Evolutionary conservation across 2,888 invertebrate genomes (phyloP).

Genomic region (Drosophila prolongata): DNA sequence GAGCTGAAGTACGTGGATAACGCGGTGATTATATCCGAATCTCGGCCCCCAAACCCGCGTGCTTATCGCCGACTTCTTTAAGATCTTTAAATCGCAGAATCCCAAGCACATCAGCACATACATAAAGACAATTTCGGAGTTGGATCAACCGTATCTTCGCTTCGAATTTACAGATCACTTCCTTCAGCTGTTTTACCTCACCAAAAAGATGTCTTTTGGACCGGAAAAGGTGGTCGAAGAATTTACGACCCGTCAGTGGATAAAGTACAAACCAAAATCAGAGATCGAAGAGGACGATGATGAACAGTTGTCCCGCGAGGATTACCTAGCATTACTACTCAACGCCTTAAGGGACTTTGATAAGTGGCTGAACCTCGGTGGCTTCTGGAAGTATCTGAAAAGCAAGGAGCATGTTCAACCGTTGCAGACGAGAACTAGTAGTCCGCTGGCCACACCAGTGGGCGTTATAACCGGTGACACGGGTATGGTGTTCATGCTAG

Average conservation of each 20-base stretch:
- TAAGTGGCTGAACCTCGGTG: slow-evolving; percentile 68
- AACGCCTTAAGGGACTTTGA: slow-evolving; percentile 77
- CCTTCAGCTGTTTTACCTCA: slow-evolving; percentile 72
- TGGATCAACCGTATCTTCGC: slow-evolving; percentile 79
- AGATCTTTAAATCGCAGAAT: slow-evolving; percentile 72
- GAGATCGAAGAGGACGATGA: slow-evolving; percentile 49
- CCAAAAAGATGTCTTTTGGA: slow-evolving; percentile 59
- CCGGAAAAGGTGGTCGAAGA: slow-evolving; percentile 80
- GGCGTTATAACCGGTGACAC: slow-evolving; percentile 56
- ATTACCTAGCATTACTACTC: slow-evolving; percentile 77
- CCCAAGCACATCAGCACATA: slow-evolving; percentile 67
- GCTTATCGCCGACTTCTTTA: slow-evolving; percentile 76
- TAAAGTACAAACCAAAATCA: slow-evolving; percentile 65
- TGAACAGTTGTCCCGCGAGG: slow-evolving; percentile 68
- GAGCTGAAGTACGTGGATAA: slow-evolving; percentile 72
- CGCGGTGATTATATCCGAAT: slow-evolving; percentile 75
- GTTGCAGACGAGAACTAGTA: slow-evolving; percentile 55
- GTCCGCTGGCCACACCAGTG: slow-evolving; percentile 54
- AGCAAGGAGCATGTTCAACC: slow-evolving; percentile 51
- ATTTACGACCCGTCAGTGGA: slow-evolving; percentile 73
- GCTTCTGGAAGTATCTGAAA: slow-evolving; percentile 66
- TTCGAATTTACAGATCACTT: slow-evolving; percentile 80
- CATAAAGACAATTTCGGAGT: slow-evolving; percentile 66
- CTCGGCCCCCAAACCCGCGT: slow-evolving; percentile 70
- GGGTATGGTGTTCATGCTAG: slow-evolving; percentile 59